Conservation (phyloP, 2,888 invertebrate species). For the Tipula unca region DNA sequence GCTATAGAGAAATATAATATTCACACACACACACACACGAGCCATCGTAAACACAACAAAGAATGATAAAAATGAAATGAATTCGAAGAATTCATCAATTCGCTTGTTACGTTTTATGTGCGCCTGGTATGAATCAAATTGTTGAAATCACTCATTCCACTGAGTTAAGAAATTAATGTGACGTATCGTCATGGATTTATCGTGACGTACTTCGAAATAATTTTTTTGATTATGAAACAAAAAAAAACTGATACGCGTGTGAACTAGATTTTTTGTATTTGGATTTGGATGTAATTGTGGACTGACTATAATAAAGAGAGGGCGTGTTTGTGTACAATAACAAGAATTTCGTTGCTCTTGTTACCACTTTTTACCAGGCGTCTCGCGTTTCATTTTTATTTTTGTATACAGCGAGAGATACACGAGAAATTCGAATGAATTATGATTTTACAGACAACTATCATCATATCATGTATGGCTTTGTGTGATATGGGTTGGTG, state of each 20-base stretch:
- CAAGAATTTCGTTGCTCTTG: background rate
- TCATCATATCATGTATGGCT: too few species aligned
- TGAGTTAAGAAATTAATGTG: background rate
- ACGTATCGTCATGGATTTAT: background rate
- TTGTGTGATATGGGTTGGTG: background rate
- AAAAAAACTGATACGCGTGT: background rate
- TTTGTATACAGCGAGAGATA: background rate
- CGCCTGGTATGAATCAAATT: background rate
- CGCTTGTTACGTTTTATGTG: background rate
- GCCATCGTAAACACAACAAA: background rate
- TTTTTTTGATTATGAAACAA: background rate
- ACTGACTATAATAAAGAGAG: background rate
- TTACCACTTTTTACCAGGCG: background rate
- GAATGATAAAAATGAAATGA: constrained; percentile 14
- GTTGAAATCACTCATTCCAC: background rate
- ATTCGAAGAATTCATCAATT: background rate
- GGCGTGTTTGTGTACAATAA: background rate
- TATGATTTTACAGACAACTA: too few species aligned
- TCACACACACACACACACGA: background rate
- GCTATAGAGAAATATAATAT: background rate
- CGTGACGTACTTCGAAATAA: background rate
- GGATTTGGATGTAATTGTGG: background rate
- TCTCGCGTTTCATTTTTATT: background rate
- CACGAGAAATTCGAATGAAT: background rate
- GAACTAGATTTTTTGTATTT: background rate